These are phyloP conservation scores for Rynchops niger DNA, from an alignment of 2,113 vertebrate genomes.

Conservation along the genomic window DNA sequence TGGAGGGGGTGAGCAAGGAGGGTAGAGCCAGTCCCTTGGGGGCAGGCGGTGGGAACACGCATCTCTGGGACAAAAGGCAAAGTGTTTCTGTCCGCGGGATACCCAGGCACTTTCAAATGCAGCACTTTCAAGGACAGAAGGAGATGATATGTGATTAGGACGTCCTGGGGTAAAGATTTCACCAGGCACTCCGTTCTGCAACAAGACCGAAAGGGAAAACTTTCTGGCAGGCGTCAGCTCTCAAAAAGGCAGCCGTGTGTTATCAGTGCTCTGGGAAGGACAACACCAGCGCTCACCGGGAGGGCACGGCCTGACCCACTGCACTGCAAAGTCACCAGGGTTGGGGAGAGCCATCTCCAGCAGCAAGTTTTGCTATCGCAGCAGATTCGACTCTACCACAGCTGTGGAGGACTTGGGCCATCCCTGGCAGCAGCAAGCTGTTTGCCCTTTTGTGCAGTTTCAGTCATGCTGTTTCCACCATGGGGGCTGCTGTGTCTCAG, in stretches of 20 bases:
- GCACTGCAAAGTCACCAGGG: background rate
- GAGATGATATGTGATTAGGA: background rate
- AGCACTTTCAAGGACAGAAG: background rate
- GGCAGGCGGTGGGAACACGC: background rate
- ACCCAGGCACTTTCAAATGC: background rate
- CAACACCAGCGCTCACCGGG: fast-evolving
- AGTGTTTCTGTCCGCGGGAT: background rate
- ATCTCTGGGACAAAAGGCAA: background rate
- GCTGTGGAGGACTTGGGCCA: fast-evolving
- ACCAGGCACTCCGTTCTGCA: background rate
- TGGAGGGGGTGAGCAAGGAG: fast-evolving
- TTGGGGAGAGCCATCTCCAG: background rate
- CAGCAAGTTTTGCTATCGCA: background rate
- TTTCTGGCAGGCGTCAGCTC: background rate
- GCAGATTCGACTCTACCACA: background rate
- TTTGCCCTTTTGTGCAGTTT: background rate
- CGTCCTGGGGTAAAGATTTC: background rate
- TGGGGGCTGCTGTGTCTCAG: background rate
- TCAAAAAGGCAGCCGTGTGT: background rate
- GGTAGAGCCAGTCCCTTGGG: background rate
- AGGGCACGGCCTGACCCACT: background rate
- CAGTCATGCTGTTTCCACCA: background rate
- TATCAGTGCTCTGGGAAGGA: background rate
- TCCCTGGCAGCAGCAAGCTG: background rate
- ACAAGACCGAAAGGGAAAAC: background rate